Evolutionary conservation across 2,797 vertebrate genomes (phyloP), one percentile per base, ranked within the genome.

Genomic region (Enteromius viviparus): DNA sequence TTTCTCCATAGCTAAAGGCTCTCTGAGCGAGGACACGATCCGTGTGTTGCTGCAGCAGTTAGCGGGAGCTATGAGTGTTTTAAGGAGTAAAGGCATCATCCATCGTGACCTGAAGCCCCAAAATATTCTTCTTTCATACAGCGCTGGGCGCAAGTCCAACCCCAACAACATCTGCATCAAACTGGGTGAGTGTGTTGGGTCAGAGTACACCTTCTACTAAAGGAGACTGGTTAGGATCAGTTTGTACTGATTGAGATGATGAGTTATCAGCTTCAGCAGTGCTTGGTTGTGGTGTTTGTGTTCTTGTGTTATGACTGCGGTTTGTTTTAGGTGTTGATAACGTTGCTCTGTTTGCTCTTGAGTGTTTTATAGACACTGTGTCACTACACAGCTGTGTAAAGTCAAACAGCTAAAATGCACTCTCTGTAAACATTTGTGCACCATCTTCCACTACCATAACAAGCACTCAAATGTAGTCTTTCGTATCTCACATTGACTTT

Each of bases 51-150:
- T 99, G 79, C 97, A 97, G 92, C 98, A 99, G 93, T 98, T 99
- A 1, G 96, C 96, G 0, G 95, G 95, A 7, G 98, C 98, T 89
- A 97, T 99, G 97, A 96, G 95, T 85, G 92, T 97, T 84, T 89
- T 99, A 74, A 96, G 97, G 87, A 95, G 95, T 91, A 98, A 98
- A 91, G 98, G 95, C 84, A 97, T 99, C 91, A 96, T 99, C 87
- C 98, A 99, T 89, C 93, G 98, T 15, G 97, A 99, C 91, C 93
- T 99, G 82, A 99, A 99, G 85, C 98, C 98, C 0, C 98, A 99
- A 94, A 99, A 99, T 85, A 98, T 99, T 84, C 94, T 99, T 80
- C 95, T 99, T 37, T 96, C 97, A 70, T 96, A 95, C 12, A 85
- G 92, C 0, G 94, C 95, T 3, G 95, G 96, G 1, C 96, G 96